phyloP scores from a whole-genome alignment of 1,140 invertebrate species.

The Rhyacophila brunnea region DNA sequence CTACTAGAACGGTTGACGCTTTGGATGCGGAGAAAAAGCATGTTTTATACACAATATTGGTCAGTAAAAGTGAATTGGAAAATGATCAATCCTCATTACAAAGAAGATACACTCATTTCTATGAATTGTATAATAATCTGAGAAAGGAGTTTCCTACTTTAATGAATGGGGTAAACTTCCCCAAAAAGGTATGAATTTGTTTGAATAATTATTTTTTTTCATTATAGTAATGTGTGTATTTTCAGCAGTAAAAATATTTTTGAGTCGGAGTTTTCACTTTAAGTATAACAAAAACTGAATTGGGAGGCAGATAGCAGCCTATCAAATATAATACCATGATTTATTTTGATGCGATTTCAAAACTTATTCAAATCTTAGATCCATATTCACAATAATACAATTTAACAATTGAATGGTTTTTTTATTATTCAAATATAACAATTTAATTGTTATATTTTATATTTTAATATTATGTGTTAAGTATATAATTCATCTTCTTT shows the following conservation, averaged over 20 bases:
- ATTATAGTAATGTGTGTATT: background rate
- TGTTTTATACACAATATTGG: slow-evolving; percentile 63
- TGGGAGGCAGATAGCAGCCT: too few species aligned
- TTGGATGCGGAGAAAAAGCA: slow-evolving; percentile 59
- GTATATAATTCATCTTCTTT: too few species aligned
- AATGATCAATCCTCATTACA: slow-evolving; percentile 66
- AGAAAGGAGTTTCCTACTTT: slow-evolving; percentile 60
- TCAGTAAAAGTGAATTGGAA: slow-evolving; percentile 51
- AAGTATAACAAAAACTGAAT: too few species aligned
- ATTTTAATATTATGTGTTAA: too few species aligned
- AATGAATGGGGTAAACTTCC: slow-evolving; percentile 63
- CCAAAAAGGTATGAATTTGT: slow-evolving; percentile 61
- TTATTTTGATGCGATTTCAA: too few species aligned
- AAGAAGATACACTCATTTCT: slow-evolving; percentile 75
- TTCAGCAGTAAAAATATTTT: background rate
- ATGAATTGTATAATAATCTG: slow-evolving; percentile 64
- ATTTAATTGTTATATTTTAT: too few species aligned
- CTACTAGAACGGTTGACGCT: slow-evolving; percentile 43
- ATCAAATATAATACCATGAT: too few species aligned
- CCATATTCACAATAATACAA: too few species aligned
- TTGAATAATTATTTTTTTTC: background rate
- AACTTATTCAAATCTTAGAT: too few species aligned
- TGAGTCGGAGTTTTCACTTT: too few species aligned
- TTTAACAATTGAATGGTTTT: too few species aligned
- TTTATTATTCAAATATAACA: too few species aligned